Conservation (phyloP, 2,797 vertebrate genomes). For the Eleutherodactylus coqui region DNA sequence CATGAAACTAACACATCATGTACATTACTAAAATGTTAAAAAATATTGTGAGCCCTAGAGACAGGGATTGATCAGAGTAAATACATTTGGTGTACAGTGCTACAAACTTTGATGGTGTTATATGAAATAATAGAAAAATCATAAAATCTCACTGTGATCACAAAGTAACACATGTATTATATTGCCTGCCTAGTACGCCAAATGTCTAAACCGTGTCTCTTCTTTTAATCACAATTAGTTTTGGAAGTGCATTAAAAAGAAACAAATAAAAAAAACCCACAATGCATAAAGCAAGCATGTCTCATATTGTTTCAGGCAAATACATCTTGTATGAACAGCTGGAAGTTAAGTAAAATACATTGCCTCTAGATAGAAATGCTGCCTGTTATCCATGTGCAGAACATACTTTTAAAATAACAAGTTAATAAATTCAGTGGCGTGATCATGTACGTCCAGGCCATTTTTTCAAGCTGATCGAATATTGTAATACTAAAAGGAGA, state of each 20-base stretch:
- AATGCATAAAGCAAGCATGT: slow-evolving; percentile 8
- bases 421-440: neutral
- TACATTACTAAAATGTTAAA: too few species aligned
- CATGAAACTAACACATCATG: too few species aligned
- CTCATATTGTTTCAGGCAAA: slow-evolving; percentile 8
- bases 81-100: neutral
- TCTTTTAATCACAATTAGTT: slow-evolving; percentile 12
- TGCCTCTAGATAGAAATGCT: neutral
- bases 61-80: neutral
- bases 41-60: neutral
- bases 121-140: neutral
- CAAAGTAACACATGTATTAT: slow-evolving; percentile 4
- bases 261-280: slow-evolving; percentile 5
- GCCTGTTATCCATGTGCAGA: neutral
- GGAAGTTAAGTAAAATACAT: slow-evolving; percentile 15
- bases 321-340: slow-evolving; percentile 17
- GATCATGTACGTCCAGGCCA: neutral
- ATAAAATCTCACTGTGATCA: neutral
- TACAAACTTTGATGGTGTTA: neutral
- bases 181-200: neutral
- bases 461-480: neutral
- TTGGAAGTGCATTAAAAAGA: slow-evolving; percentile 12
- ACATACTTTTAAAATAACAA: neutral
- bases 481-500: neutral
- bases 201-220: neutral